Evolutionary conservation across 2,113 vertebrate species (phyloP).

Genomic region (Dromaius novaehollandiae): DNA sequence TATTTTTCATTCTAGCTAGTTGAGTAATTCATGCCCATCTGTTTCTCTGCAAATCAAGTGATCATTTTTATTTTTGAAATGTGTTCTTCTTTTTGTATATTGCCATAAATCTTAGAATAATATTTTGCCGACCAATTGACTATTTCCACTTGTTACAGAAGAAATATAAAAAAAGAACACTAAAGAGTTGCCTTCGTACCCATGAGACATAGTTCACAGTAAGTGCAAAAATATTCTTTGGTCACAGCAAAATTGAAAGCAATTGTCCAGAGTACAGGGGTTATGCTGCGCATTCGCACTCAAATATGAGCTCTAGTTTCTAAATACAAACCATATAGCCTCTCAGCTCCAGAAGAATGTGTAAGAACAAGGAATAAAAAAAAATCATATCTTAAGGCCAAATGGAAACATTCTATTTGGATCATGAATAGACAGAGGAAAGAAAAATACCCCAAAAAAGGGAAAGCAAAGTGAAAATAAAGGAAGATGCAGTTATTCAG

Average conservation of each 20-base stretch:
- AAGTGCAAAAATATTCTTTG: conserved; percentile 20
- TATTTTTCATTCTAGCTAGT: conserved; percentile 51
- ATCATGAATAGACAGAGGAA: background rate
- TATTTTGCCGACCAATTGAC: background rate
- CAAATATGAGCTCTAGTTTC: conserved; percentile 47
- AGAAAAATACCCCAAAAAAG: background rate
- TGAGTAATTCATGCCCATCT: conserved; percentile 64
- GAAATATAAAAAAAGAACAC: background rate
- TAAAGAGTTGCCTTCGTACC: background rate
- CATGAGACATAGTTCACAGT: background rate
- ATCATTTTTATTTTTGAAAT: conserved; percentile 35
- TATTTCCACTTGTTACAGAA: conserved; percentile 13
- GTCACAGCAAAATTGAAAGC: conserved; percentile 23
- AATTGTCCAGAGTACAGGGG: background rate
- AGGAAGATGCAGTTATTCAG: background rate
- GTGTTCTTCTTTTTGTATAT: conserved; percentile 29
- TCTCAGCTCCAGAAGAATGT: background rate
- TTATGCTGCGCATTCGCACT: conserved; percentile 11
- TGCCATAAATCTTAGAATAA: conserved; percentile 25
- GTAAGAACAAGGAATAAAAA: background rate
- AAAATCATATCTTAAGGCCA: background rate
- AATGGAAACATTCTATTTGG: background rate
- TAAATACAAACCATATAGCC: conserved; percentile 44
- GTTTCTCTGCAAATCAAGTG: conserved; percentile 38
- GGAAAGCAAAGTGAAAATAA: background rate